These are phyloP conservation scores for Oscheius myriophilus DNA, from an alignment of 2,888 invertebrate species.

Conservation along the genomic window DNA sequence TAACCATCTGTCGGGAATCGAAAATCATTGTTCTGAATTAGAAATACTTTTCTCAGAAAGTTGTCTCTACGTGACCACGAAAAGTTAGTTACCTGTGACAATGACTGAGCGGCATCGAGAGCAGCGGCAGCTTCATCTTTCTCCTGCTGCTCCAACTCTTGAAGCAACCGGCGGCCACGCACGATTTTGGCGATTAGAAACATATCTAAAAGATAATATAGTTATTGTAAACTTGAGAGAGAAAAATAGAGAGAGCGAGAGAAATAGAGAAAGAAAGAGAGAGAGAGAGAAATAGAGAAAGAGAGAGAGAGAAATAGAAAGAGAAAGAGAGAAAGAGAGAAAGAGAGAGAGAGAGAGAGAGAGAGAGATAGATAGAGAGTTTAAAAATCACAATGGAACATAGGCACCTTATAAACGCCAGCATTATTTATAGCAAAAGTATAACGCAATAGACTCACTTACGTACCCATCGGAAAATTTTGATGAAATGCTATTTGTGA, in stretches of 20 bases:
- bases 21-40: background rate
- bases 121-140: constrained; percentile 58
- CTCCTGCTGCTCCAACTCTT: constrained; percentile 67
- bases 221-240: background rate
- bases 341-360: too few relatives aligned
- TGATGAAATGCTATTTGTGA: too few relatives aligned
- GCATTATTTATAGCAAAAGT: too few relatives aligned
- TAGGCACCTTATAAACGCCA: too few relatives aligned
- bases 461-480: too few relatives aligned
- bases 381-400: too few relatives aligned
- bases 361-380: too few relatives aligned
- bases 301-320: too few relatives aligned
- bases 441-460: too few relatives aligned
- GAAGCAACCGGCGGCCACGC: constrained; percentile 66
- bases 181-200: constrained; percentile 69
- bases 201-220: constrained; percentile 40
- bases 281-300: background rate
- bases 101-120: constrained; percentile 33
- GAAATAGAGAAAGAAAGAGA: constrained; percentile 1
- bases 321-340: too few relatives aligned
- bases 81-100: too few relatives aligned
- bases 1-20: too few relatives aligned
- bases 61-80: background rate
- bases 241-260: constrained; percentile 1
- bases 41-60: background rate